Evolutionary conservation across 2,113 vertebrate genomes (phyloP).

Genomic region (Silurus glanis): DNA sequence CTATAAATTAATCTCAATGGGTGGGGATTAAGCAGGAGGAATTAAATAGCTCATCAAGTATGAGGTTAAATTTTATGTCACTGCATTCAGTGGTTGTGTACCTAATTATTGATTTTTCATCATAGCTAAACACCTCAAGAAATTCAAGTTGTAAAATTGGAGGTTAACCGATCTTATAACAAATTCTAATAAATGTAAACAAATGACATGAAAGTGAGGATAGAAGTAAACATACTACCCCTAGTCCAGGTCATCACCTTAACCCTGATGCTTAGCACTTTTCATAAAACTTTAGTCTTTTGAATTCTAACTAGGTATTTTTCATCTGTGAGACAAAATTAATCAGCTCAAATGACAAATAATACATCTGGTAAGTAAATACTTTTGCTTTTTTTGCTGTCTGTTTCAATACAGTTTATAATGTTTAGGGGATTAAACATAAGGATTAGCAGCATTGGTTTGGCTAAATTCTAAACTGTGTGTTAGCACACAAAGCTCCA

Average conservation of each 20-base stretch:
- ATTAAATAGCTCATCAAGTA: neutral
- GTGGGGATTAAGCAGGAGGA: neutral
- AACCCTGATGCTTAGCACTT: neutral
- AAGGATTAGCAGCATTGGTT: neutral
- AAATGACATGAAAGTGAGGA: neutral
- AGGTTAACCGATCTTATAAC: neutral
- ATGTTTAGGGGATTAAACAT: neutral
- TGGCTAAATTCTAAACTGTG: neutral
- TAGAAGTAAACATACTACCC: neutral
- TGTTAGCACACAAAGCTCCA: neutral
- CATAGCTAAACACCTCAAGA: neutral
- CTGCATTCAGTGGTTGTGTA: neutral
- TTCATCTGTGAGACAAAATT: neutral
- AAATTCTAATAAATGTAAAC: neutral
- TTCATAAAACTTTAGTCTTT: neutral
- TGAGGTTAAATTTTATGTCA: slow-evolving; percentile 50
- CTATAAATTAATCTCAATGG: slow-evolving; percentile 38
- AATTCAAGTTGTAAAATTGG: neutral
- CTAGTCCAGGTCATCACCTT: neutral
- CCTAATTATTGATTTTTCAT: neutral
- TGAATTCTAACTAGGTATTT: neutral
- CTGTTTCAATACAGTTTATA: neutral
- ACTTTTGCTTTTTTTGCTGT: neutral
- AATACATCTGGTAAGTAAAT: neutral
- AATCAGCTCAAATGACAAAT: neutral